phyloP scores from a whole-genome alignment of 2,113 vertebrate species.

The Ia io region DNA sequence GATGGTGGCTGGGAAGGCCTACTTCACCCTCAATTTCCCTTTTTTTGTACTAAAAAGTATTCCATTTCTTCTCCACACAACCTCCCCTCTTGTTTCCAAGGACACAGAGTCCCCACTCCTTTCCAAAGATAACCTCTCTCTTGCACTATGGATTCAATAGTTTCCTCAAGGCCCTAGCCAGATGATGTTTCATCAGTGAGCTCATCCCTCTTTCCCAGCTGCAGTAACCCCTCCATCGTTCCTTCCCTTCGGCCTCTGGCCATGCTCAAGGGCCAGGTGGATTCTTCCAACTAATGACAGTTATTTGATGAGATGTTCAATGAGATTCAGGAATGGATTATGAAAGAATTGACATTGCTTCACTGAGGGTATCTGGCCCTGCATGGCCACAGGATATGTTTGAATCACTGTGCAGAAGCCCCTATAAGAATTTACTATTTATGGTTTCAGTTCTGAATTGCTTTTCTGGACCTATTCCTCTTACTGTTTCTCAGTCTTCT shows the following conservation, averaged over 20 bases:
- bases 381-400: neutral
- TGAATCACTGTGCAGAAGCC: neutral
- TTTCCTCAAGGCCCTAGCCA: neutral
- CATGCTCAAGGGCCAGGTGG: neutral
- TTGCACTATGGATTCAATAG: neutral
- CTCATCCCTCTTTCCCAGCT: neutral
- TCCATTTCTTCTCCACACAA: neutral
- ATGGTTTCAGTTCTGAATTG: neutral
- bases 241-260: neutral
- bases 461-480: neutral
- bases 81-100: neutral
- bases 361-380: neutral
- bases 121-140: neutral
- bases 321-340: neutral
- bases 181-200: neutral
- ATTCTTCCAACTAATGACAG: neutral
- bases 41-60: neutral
- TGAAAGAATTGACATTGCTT: neutral
- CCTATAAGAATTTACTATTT: neutral
- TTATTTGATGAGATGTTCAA: neutral
- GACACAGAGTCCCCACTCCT: neutral
- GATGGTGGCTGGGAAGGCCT: neutral
- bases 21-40: neutral
- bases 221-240: neutral
- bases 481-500: neutral